These are phyloP conservation scores for Pogonomyrmex barbatus DNA, from an alignment of 1,140 invertebrate species.

Conservation along the genomic window DNA sequence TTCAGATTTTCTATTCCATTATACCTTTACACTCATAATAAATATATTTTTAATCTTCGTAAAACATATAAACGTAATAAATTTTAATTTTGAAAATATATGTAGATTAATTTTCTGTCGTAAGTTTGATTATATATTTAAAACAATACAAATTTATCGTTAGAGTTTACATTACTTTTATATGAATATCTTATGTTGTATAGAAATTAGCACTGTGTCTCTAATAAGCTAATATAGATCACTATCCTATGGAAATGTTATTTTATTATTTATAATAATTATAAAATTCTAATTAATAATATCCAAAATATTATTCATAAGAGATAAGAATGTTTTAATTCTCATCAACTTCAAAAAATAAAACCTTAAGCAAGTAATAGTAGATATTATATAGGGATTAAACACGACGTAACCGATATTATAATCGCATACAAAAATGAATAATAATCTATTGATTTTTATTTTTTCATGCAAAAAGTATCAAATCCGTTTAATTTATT, in stretches of 20 bases:
- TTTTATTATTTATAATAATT: not conserved
- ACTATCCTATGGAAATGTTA: not conserved
- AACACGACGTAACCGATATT: not conserved
- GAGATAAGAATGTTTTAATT: not conserved
- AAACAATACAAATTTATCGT: not conserved
- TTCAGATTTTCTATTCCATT: not conserved
- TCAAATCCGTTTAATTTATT: not conserved
- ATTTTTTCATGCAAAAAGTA: not conserved
- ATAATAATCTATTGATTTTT: not conserved
- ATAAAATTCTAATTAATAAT: not conserved
- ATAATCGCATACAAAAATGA: not conserved
- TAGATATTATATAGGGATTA: not conserved
- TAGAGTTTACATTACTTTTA: not conserved
- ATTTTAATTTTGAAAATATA: not conserved
- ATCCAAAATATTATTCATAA: not conserved
- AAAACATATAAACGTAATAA: not conserved
- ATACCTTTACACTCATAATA: not conserved
- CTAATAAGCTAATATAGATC: not conserved
- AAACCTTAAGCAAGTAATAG: not conserved
- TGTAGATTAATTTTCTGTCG: not conserved
- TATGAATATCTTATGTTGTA: no score
- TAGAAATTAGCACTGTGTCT: no score
- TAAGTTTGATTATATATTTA: not conserved
- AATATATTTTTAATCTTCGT: not conserved
- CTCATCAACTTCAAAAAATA: not conserved